Base-by-base conservation (phyloP, 2,113 vertebrate species). In the Nettapus auritus region DNA sequence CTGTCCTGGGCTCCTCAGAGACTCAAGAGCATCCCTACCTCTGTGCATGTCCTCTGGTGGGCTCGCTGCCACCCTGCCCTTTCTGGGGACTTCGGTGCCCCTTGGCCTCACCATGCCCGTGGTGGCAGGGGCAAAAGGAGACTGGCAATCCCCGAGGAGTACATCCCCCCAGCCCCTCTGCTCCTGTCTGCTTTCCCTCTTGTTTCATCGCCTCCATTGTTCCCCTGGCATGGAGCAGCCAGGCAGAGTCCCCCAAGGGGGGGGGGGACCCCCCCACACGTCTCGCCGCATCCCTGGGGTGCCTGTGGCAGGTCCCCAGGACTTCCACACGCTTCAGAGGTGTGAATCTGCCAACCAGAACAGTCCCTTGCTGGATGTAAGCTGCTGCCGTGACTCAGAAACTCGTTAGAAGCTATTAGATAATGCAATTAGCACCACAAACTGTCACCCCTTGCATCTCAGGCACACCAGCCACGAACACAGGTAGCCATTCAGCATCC, bases 371-470 rank as follows among this genome's bases (percentile, higher is more conserved):
- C 75, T 78, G 79, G 60, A 46, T 91, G 55, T 80, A 88, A 96
- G 83, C 57, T 48, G 50, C 64, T 93, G 91, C 81, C 20, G 1
- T 77, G 86, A 96, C 64, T 96, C 89, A 95, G 75, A 83, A 90
- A 46, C 94, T 95, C 95, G 95, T 97, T 95, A 97, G 83, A 6
- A 7, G 92, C 88, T 97, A 87, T 96, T 94, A 95, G 92, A 83
- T 95, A 97, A 93, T 6, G 20, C 88, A 90, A 94, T 97, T 95
- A 94, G 48, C 75, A 3, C 77, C n/a, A 60, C 44, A 90, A 91
- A 94, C 64, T 93, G 74, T 81, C 89, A 68, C 31, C 56, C 53
- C 81, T 79, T 71, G 18, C 74, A 12, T n/a, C 73, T 40, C 42
- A 66, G 40, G 60, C 34, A n/a, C 3, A 14, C 3, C 5, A 93